Base-by-base conservation (phyloP, 2,888 invertebrate species). In the Agrilus cyanescens region DNA sequence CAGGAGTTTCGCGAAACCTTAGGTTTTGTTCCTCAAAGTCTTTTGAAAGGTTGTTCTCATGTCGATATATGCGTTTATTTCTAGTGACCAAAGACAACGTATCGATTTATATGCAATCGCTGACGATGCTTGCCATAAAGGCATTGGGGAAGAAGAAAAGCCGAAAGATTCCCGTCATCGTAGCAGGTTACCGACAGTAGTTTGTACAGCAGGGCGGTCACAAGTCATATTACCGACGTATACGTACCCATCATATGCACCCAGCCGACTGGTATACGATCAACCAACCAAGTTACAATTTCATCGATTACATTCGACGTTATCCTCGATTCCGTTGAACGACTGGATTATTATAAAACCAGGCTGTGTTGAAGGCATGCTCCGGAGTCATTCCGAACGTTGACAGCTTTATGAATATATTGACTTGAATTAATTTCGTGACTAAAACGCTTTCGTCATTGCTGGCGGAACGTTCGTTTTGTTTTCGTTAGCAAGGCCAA, bases 331-430 rank as follows among this genome's bases (percentile, higher is more conserved):
- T 37, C 37, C n/a, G 29, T 44, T 50, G 51, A 37, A 25, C 43
- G 35, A 13, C 50, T 49, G 49, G 38, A 48, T 51, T 53, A 53
- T 53, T 50, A 50, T 51, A 53, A 52, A 51, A 44, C 44, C 43
- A 43, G 43, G 47, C 51, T 48, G 48, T 50, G 49, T 46, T 49
- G 46, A 41, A 46, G 50, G 50, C 51, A 50, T 48, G 49, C 45
- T 47, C 50, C 50, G 46, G 47, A 50, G 50, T 53, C 51, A 52
- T 52, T 53, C 50, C 49, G 44, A 40, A 40, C 46, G 34, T 46
- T 46, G 50, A 53, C 46, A 51, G 51, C 52, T 53, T 52, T 52
- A 51, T 51, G 48, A 53, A 50, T 45, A 46, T 50, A 52, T 51
- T 47, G 53, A 53, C 50, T 53, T 45, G 43, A 38, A 37, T 41